A percentile compares a stretch with the other conserved stretches of the same genome.
Evolutionary conservation across 2,113 vertebrate genomes (phyloP).

Genomic region (Lampris megalopsis): DNA sequence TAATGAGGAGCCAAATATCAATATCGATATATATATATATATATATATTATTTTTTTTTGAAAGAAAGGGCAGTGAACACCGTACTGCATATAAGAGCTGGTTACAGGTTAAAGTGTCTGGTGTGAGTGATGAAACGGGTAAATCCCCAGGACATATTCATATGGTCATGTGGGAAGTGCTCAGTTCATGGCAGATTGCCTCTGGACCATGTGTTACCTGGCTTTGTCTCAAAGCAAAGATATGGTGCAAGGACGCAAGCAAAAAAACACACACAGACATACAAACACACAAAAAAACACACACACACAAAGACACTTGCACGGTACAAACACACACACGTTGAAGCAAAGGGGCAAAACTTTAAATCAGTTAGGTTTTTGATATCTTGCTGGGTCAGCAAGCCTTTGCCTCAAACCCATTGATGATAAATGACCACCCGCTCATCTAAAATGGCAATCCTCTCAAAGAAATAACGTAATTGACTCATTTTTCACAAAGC

Average conservation of each 20-base stretch:
- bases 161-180: slow-evolving; percentile 44
- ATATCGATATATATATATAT: no score
- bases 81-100: slow-evolving; percentile 12
- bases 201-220: slow-evolving; percentile 26
- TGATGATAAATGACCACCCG: slow-evolving; percentile 74
- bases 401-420: slow-evolving; percentile 50
- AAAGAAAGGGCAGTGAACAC: slow-evolving; percentile 11
- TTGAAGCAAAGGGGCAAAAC: slow-evolving; percentile 34
- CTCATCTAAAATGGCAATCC: slow-evolving; percentile 63
- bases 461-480: slow-evolving; percentile 69
- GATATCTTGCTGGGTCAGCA: slow-evolving; percentile 79
- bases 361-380: slow-evolving; percentile 65
- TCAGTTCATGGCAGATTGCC: slow-evolving; percentile 53
- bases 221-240: not conserved
- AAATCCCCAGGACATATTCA: slow-evolving; percentile 59
- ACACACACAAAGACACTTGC: slow-evolving; percentile 14
- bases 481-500: slow-evolving; percentile 74
- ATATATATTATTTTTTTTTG: not conserved
- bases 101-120: slow-evolving; percentile 1
- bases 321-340: slow-evolving; percentile 10
- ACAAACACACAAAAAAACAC: slow-evolving; percentile 7
- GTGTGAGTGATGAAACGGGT: slow-evolving; percentile 61
- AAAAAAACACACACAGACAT: not conserved
- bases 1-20: no score
- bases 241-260: no score